phyloP scores from a whole-genome alignment of 2,797 vertebrate genomes.

The Tamandua tetradactyla region DNA sequence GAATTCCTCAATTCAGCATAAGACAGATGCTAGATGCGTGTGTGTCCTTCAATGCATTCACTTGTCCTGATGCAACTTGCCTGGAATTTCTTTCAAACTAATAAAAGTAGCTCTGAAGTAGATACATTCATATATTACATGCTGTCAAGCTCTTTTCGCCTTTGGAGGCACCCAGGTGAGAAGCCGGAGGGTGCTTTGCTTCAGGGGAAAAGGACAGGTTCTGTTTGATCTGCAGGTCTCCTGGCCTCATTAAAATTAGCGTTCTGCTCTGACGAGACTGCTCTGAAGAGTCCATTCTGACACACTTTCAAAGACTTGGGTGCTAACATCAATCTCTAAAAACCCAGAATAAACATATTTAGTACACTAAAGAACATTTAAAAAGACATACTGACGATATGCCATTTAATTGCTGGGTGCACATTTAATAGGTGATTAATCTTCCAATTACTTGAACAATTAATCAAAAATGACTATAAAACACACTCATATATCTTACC shows the following conservation, averaged over 20 bases:
- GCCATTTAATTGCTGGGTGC: background rate
- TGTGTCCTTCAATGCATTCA: background rate
- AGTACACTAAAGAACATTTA: background rate
- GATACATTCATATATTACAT: background rate
- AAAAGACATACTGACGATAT: background rate
- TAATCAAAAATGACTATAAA: constrained; percentile 65
- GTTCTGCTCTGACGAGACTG: background rate
- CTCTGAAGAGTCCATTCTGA: background rate
- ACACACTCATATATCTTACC: background rate
- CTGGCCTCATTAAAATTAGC: background rate
- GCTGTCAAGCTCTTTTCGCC: background rate
- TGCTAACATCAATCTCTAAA: background rate
- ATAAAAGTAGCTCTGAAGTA: background rate
- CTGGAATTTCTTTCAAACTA: background rate
- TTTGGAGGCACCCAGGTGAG: background rate
- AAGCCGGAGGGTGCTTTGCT: background rate
- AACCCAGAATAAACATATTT: no score
- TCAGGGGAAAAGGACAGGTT: background rate
- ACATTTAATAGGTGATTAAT: background rate
- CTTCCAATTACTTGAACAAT: constrained; percentile 51
- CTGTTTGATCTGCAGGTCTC: background rate
- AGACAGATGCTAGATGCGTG: no score
- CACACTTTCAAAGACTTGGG: background rate
- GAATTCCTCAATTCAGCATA: background rate
- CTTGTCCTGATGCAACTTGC: background rate